Evolutionary conservation across 2,888 invertebrate genomes (phyloP), one percentile per base, ranked within the genome.

Genomic region (Parapristionchus giblindavisi): DNA sequence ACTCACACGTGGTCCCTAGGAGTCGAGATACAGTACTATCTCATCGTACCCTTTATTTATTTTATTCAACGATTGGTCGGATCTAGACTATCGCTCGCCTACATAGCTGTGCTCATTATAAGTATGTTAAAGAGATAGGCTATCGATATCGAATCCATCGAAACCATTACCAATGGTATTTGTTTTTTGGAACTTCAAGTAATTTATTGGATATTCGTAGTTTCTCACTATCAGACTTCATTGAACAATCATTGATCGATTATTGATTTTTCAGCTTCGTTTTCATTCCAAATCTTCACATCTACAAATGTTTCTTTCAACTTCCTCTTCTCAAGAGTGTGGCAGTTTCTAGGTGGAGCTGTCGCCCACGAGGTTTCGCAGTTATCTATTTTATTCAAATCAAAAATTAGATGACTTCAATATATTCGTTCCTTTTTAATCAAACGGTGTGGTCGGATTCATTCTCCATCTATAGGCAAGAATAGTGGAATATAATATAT

Each of bases 1-100:
- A 71, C 70, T 0, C 70, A 71, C 40, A 71, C 70, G 6, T 71
- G 70, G 70, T 71, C 70, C 27, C 70, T 71, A 17, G 70, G 70
- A 36, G 56, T 71, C 17, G 70, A 71, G 40, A 71, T 71, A n/a
- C 60, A 60, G n/a, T 71, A 56, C 27, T 71, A 71, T 27, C 17
- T 71, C 21, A 27, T 71, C 21, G 70, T 71, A 6, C 70, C 70
- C 24, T 52, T 68, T 2, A 29, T 68, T 34, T n/a, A 52, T 5
- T 32, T n/a, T 1, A 14, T 68, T 0, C 68, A 68, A 21, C 4
- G 68, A 52, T 2, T 24, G 29, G 43, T 68, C 24, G 68, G 68
- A 4, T 34, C 34, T 3, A 21, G 34, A 32, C n/a, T 68, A 8
- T 17, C 21, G n/a, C 52, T 68, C 3, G 11, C 68, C 0, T 68